These are phyloP conservation scores for Zonitis immaculata DNA, from an alignment of 2,888 invertebrate genomes.

Conservation along the genomic window DNA sequence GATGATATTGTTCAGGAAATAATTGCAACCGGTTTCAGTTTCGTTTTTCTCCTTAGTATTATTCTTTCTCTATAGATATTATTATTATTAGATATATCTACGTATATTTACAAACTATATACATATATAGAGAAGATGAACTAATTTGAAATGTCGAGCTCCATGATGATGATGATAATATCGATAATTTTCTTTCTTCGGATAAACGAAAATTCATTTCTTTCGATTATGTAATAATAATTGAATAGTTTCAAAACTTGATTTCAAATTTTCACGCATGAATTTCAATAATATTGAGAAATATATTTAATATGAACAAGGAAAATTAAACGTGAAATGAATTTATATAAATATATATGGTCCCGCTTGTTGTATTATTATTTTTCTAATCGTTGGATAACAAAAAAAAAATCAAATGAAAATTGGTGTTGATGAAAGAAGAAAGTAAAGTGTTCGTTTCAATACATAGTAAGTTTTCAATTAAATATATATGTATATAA, in stretches of 20 bases:
- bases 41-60: neutral
- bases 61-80: too few relatives aligned
- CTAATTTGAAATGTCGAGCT: slow-evolving; percentile 4
- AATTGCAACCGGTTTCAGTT: slow-evolving; percentile 3
- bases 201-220: slow-evolving; percentile 10
- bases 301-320: slow-evolving; percentile 33
- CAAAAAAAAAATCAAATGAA: neutral
- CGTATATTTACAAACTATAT: too few relatives aligned
- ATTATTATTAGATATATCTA: too few relatives aligned
- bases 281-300: slow-evolving; percentile 11
- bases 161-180: too few relatives aligned
- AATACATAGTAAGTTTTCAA: neutral
- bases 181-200: too few relatives aligned
- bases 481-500: neutral
- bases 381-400: neutral
- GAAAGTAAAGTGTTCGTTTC: neutral
- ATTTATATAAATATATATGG: neutral
- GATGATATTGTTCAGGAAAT: slow-evolving; percentile 4
- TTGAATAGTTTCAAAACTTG: slow-evolving; percentile 10
- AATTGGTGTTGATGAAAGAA: neutral
- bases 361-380: neutral
- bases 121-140: slow-evolving; percentile 1
- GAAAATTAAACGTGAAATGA: slow-evolving; percentile 22
- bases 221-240: slow-evolving; percentile 15
- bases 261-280: slow-evolving; percentile 16